A percentile compares a stretch with the other conserved stretches of the same genome.
Conservation (phyloP, 2,888 invertebrate species). For the Dasysyrphus tricinctus region DNA sequence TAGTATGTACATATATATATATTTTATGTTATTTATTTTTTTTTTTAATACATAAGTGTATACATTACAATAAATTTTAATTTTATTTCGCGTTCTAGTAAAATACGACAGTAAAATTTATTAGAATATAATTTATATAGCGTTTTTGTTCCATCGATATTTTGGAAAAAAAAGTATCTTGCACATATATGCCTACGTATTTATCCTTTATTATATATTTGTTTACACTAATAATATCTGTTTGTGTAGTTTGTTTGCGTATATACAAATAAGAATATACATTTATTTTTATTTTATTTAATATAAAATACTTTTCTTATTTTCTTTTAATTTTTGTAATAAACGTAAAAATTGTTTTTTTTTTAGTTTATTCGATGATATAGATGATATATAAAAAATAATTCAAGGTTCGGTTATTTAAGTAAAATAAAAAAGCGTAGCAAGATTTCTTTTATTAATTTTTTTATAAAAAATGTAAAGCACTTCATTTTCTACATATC, state of each 20-base stretch:
- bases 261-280: slow-evolving; percentile 54
- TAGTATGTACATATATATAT: slow-evolving; percentile 33
- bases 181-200: neutral
- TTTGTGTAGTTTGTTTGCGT: slow-evolving; percentile 9
- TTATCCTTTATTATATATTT: slow-evolving; percentile 33
- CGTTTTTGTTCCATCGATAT: slow-evolving; percentile 24
- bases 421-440: slow-evolving; percentile 1
- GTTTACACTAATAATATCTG: slow-evolving; percentile 49
- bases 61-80: slow-evolving; percentile 59
- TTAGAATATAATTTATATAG: slow-evolving; percentile 52
- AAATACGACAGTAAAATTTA: slow-evolving; percentile 53
- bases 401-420: neutral
- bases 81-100: slow-evolving; percentile 45
- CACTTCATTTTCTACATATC: slow-evolving; percentile 57
- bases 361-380: slow-evolving; percentile 16
- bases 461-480: slow-evolving; percentile 58
- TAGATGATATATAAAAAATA: slow-evolving; percentile 10
- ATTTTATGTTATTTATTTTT: slow-evolving; percentile 45
- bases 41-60: slow-evolving; percentile 50
- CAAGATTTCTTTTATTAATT: slow-evolving; percentile 17
- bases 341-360: slow-evolving; percentile 1
- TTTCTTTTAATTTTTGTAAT: neutral
- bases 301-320: neutral
- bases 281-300: slow-evolving; percentile 25
- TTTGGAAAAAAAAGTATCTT: slow-evolving; percentile 35